These are phyloP conservation scores for Lophochroa leadbeateri DNA, from an alignment of 2,113 vertebrate genomes.

Conservation along the genomic window DNA sequence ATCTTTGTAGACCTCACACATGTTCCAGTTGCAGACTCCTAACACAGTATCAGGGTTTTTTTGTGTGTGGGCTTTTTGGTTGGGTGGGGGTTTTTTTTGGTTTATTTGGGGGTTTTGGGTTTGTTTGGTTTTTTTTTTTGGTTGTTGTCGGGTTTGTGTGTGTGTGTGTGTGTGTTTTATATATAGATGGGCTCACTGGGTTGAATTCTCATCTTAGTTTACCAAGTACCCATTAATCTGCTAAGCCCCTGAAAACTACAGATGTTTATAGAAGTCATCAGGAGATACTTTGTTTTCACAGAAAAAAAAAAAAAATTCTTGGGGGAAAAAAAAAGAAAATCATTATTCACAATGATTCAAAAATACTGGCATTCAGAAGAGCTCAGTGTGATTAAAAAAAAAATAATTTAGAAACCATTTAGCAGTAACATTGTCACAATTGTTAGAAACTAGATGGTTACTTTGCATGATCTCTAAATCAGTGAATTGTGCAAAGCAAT, in stretches of 20 bases:
- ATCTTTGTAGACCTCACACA: not conserved
- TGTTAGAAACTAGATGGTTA: not conserved
- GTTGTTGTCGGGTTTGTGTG: not conserved
- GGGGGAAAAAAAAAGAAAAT: not conserved
- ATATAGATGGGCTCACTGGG: not conserved
- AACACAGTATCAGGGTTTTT: not conserved
- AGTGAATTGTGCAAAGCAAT: not conserved
- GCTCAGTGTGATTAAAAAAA: not conserved
- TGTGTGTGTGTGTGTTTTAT: too few relatives aligned
- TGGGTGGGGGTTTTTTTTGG: not conserved
- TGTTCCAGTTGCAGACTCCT: not conserved
- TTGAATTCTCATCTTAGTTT: not conserved
- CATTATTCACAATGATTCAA: not conserved
- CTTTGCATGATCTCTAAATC: not conserved
- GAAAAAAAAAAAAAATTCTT: not conserved
- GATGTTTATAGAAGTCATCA: not conserved
- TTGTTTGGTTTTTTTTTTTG: too few relatives aligned
- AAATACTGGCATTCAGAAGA: not conserved
- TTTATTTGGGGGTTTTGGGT: too few relatives aligned
- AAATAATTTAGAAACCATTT: not conserved
- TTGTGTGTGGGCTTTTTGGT: not conserved
- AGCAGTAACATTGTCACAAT: not conserved
- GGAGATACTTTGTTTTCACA: not conserved
- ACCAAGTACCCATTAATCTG: not conserved
- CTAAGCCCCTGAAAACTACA: not conserved